phyloP scores from a whole-genome alignment of 1,140 invertebrate species.

The Dendroctonus valens region DNA sequence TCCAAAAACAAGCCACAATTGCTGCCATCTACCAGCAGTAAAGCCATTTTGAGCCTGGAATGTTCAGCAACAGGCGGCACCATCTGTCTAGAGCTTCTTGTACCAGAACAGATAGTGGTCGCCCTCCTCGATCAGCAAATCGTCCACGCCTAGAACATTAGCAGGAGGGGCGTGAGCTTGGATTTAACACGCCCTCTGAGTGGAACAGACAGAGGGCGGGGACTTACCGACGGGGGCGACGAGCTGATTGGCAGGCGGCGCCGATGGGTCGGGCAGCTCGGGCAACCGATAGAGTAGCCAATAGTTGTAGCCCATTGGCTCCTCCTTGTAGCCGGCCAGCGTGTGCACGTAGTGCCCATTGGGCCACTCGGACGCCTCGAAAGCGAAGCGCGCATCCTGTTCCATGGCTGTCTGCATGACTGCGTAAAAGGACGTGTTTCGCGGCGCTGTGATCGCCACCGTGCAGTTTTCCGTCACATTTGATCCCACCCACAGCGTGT shows the following conservation, averaged over 20 bases:
- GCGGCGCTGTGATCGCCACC: constrained; percentile 64
- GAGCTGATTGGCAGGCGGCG: constrained; percentile 77
- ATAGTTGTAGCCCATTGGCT: constrained; percentile 84
- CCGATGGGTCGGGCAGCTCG: constrained; percentile 70
- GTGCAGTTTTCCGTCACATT: constrained; percentile 76
- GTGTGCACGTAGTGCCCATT: constrained; percentile 89
- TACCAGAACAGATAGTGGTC: constrained; percentile 89
- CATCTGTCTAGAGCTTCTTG: constrained; percentile 53
- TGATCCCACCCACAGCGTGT: constrained; percentile 82
- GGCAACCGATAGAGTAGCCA: constrained; percentile 81
- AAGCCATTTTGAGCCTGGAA: too few species aligned
- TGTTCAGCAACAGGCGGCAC: too few species aligned
- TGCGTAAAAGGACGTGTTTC: constrained; percentile 80
- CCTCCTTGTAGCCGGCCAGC: constrained; percentile 79
- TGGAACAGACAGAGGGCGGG: background rate
- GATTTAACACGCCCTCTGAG: background rate
- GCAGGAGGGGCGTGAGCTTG: too few species aligned
- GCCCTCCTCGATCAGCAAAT: constrained; percentile 76
- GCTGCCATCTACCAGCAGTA: too few species aligned
- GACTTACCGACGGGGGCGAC: constrained; percentile 78
- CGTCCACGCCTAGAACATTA: constrained; percentile 72
- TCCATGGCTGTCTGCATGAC: constrained; percentile 83
- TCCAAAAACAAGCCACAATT: too few species aligned
- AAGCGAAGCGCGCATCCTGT: constrained; percentile 60
- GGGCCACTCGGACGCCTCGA: constrained; percentile 77